These are phyloP conservation scores for Lutjanus erythropterus DNA, from an alignment of 2,113 vertebrate genomes.

Conservation along the genomic window DNA sequence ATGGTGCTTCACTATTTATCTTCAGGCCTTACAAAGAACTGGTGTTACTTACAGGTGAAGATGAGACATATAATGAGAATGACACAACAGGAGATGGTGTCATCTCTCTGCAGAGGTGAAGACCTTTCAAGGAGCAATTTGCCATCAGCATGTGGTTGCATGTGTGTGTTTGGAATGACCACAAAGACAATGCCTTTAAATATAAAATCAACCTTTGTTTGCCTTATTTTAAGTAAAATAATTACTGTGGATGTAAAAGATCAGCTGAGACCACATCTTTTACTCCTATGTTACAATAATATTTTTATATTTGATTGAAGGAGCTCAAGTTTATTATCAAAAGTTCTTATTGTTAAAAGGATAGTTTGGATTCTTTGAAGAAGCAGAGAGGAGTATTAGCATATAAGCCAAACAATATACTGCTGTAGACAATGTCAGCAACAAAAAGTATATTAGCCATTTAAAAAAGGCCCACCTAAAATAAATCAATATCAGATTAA, in stretches of 20 bases:
- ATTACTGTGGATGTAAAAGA: background rate
- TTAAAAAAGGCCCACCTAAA: too few species aligned
- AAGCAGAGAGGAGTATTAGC: too few species aligned
- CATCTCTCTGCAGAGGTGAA: background rate
- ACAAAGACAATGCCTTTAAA: background rate
- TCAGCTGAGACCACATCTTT: background rate
- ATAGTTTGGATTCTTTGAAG: too few species aligned
- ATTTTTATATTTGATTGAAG: background rate
- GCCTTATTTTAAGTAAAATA: background rate
- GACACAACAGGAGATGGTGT: conserved; percentile 19
- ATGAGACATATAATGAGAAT: conserved; percentile 20
- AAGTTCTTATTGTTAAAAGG: too few species aligned
- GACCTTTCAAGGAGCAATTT: conserved; percentile 1
- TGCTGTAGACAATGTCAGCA: too few species aligned
- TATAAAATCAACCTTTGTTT: background rate
- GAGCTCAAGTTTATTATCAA: background rate
- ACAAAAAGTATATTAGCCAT: too few species aligned
- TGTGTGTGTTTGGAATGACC: background rate
- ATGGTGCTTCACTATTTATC: conserved; percentile 26
- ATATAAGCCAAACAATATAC: too few species aligned
- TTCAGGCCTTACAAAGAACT: conserved; percentile 19
- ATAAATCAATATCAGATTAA: too few species aligned
- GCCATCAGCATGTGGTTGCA: background rate
- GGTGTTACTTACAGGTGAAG: conserved; percentile 17
- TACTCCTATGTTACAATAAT: background rate